Conservation (phyloP, 2,888 invertebrate genomes). For the Vesta saturnalis region DNA sequence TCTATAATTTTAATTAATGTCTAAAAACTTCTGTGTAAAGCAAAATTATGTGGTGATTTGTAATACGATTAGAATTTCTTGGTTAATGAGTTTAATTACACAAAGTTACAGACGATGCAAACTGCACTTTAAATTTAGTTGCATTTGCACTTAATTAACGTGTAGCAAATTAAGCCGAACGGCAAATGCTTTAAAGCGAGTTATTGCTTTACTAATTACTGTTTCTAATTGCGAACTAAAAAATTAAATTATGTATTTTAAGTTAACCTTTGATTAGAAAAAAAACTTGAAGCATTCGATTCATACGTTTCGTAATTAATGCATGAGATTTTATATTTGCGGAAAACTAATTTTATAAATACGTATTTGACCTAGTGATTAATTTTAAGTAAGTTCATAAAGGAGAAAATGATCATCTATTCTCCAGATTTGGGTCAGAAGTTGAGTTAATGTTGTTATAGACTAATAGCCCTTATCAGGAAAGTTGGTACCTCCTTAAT, state of each 20-base stretch:
- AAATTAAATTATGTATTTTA: too few species aligned
- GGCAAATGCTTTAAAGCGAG: conserved; percentile 1
- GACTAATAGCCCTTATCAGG: neutral
- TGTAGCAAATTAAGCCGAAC: conserved; percentile 17
- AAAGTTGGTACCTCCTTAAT: neutral
- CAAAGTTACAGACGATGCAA: conserved; percentile 21
- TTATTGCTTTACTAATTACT: conserved; percentile 8
- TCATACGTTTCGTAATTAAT: too few species aligned
- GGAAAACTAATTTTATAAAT: too few species aligned
- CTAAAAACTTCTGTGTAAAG: conserved; percentile 35
- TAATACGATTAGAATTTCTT: conserved; percentile 45
- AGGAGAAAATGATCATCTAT: too few species aligned
- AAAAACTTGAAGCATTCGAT: too few species aligned
- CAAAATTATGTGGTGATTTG: conserved; percentile 43
- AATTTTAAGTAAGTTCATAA: too few species aligned
- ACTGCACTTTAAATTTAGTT: conserved; percentile 33
- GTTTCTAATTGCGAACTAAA: neutral
- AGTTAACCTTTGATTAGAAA: too few species aligned
- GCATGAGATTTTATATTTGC: neutral
- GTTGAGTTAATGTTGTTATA: too few species aligned
- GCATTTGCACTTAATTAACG: conserved; percentile 32
- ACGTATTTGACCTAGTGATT: neutral
- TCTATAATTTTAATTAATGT: neutral
- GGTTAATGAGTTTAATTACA: conserved; percentile 46
- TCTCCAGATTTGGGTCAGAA: too few species aligned